Conservation (phyloP, 2,797 vertebrate species). For the Setipinna tenuifilis region DNA sequence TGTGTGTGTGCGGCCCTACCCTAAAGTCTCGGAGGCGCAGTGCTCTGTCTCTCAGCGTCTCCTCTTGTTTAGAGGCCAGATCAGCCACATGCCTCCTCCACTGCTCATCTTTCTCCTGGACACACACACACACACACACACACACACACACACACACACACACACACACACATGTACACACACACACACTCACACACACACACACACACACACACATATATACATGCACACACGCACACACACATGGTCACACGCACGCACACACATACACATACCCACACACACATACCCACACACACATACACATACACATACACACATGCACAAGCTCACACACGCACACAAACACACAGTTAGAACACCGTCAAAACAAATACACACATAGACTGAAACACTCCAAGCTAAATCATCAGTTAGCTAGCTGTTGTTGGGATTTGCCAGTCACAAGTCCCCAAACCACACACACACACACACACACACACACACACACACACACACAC, state of each 20-base stretch:
- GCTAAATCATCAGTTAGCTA: too few species aligned
- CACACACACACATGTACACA: not conserved
- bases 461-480: too few species aligned
- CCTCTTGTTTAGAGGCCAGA: constrained; percentile 65
- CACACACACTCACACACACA: not conserved
- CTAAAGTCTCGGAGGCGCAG: constrained; percentile 71
- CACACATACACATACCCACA: constrained; percentile 30
- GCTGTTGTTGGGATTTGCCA: too few species aligned
- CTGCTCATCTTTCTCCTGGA: constrained; percentile 70
- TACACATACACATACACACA: not conserved
- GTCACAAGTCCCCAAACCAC: too few species aligned
- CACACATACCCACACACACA: constrained; percentile 17
- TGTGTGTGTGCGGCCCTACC: constrained; percentile 52
- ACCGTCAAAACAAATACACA: too few species aligned
- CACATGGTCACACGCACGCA: constrained; percentile 51
- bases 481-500: too few species aligned
- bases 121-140: constrained; percentile 31
- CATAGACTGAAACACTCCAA: too few species aligned
- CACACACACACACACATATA: not conserved
- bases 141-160: not conserved
- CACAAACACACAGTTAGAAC: not conserved
- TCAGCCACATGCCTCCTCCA: constrained; percentile 68
- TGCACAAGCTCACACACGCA: constrained; percentile 27
- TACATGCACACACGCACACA: constrained; percentile 50
- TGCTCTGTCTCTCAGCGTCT: constrained; percentile 61